A percentile compares a stretch with the other conserved stretches of the same genome.
Conservation (phyloP, 2,888 invertebrate species). For the Cephalotes varians region DNA sequence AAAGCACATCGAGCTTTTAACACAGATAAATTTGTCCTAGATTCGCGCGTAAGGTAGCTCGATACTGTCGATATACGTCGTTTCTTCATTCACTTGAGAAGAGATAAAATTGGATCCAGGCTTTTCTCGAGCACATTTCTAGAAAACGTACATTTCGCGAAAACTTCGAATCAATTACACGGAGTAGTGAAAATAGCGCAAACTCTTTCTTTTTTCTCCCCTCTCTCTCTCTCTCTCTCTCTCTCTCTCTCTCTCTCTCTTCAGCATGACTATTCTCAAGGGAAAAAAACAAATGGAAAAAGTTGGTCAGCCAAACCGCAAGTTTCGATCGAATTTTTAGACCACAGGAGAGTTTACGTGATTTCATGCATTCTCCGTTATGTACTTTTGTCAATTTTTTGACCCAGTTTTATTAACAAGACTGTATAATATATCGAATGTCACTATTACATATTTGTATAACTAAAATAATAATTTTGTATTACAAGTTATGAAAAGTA, state of each 20-base stretch:
- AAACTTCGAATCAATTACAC: slow-evolving; percentile 56
- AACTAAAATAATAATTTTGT: neutral
- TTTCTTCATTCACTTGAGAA: slow-evolving; percentile 20
- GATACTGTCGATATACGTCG: slow-evolving; percentile 23
- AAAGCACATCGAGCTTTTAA: slow-evolving; percentile 47
- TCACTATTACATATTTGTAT: neutral
- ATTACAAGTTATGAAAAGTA: neutral
- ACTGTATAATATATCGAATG: neutral
- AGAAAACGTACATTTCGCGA: slow-evolving; percentile 31
- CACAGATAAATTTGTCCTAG: slow-evolving; percentile 46
- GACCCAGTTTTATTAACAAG: neutral
- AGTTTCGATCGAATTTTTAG: slow-evolving; percentile 63
- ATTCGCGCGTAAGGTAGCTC: slow-evolving; percentile 15
- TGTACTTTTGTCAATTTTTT: neutral
- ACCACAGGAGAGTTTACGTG: slow-evolving; percentile 36
- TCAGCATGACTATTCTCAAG: slow-evolving; percentile 37
- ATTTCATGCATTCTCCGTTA: slow-evolving; percentile 26
- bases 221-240: neutral
- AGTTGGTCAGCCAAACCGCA: slow-evolving; percentile 50
- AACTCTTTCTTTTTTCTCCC: neutral
- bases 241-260: slow-evolving; percentile 24
- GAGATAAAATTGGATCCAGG: slow-evolving; percentile 43
- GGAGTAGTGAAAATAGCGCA: slow-evolving; percentile 51
- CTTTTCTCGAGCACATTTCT: slow-evolving; percentile 33
- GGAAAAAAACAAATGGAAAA: slow-evolving; percentile 62